These are phyloP conservation scores for Gobio occitaniae DNA, from an alignment of 2,797 vertebrate species.

Conservation along the genomic window DNA sequence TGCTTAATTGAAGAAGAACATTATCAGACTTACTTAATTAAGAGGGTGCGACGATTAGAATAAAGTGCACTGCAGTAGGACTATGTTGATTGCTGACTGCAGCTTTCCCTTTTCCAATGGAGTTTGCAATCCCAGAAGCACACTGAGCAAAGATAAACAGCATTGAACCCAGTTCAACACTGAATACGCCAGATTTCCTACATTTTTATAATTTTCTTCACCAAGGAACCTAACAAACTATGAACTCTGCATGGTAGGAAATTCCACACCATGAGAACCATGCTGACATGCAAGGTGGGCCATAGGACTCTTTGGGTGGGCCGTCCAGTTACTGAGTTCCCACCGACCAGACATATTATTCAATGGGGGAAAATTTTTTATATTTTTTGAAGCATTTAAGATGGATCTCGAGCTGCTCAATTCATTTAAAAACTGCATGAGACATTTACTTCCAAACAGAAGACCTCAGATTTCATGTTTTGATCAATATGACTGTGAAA, in stretches of 20 bases:
- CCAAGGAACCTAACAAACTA: not conserved
- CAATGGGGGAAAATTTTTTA: not conserved
- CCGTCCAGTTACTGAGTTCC: not conserved
- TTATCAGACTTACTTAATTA: not conserved
- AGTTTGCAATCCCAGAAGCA: constrained; percentile 67
- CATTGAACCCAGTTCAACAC: not conserved
- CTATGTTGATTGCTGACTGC: constrained; percentile 46
- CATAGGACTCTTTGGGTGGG: not conserved
- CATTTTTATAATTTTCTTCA: constrained; percentile 43
- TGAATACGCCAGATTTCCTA: constrained; percentile 70
- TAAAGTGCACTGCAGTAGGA: constrained; percentile 70
- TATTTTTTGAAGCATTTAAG: not conserved
- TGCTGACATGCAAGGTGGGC: not conserved
- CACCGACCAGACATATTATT: not conserved
- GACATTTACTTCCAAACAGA: not conserved
- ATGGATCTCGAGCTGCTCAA: not conserved
- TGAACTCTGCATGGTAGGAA: not conserved
- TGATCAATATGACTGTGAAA: constrained; percentile 24
- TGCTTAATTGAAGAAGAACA: constrained; percentile 12
- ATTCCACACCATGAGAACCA: not conserved
- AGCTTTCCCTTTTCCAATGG: not conserved
- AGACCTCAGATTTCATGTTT: not conserved
- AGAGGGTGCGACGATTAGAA: not conserved
- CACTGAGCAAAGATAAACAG: constrained; percentile 78
- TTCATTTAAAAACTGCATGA: not conserved